Conservation (phyloP, 64 coral and sea anemone species). For the Montipora sp. region DNA sequence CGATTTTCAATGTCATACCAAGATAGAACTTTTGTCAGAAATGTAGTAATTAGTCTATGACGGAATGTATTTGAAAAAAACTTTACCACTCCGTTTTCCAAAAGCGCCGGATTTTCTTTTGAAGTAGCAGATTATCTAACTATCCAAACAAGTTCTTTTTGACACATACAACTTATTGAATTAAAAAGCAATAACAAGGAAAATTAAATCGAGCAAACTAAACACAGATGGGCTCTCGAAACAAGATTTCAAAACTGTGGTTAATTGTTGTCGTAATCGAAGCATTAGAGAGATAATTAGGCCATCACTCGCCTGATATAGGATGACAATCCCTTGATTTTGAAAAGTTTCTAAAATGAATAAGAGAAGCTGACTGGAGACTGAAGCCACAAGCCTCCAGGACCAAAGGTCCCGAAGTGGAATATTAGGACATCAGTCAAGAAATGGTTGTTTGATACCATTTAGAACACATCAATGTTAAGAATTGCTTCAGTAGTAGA, state of each 20-base stretch:
- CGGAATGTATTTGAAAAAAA: no score
- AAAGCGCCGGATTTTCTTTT: not conserved
- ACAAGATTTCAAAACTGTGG: conserved; percentile 52
- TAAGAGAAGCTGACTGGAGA: not conserved
- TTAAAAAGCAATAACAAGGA: conserved; percentile 46
- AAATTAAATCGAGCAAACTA: conserved; percentile 54
- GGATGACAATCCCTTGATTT: conserved; percentile 27
- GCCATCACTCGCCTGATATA: conserved; percentile 1
- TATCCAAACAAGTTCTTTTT: conserved; percentile 31
- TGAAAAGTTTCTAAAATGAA: conserved; percentile 17
- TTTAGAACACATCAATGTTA: no score
- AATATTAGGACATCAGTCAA: not conserved
- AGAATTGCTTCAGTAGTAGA: not conserved
- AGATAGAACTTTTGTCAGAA: no score
- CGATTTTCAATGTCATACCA: no score
- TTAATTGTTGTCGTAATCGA: conserved; percentile 42
- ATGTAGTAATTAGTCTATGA: no score
- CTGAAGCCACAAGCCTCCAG: not conserved
- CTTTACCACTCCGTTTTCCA: not conserved
- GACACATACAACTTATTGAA: conserved; percentile 34
- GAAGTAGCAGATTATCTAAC: not conserved
- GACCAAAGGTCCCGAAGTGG: not conserved
- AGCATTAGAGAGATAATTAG: conserved; percentile 46
- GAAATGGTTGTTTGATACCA: no score
- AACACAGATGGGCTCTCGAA: conserved; percentile 47